Base-by-base conservation (phyloP, 2,797 vertebrate species). In the Argentina silus region DNA sequence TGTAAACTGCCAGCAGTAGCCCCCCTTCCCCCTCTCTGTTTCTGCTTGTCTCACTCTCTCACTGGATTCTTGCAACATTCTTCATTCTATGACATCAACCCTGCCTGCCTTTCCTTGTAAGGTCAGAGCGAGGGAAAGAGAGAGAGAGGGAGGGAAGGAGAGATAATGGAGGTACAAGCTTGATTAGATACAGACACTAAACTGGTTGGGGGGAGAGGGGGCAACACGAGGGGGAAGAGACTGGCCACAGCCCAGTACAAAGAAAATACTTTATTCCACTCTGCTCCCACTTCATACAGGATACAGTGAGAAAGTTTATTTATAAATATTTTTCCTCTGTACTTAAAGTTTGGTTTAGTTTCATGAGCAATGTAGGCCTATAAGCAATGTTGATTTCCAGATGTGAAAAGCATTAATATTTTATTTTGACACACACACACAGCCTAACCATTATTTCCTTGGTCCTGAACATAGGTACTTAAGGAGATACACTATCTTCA, bases 41-140 rank as follows among this genome's bases (percentile, higher is more conserved):
- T 47, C 63, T 55, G 63, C 62, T 61, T 66, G 71, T 84, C 85
- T 88, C 67, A 51, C 64, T 59, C 77, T 68, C 78, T 78, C 80
- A 48, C 77, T 83, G 92, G 85, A 94, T 93, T 94, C 93, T 92
- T 94, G 88, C 87, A 91, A 92, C 93, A 94, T 95, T 94, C 93
- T 94, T 95, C 92, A 92, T 90, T 89, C 87, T 88, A 92, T 95
- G 93, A 95, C 93, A 95, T 95, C 94, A 95, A 92, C 93, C 84
- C 91, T 82, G 88, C 90, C 81, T 92, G 90, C 92, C 89, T 95
- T 92, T 93, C 93, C 94, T 93, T 95, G 92, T 95, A 95, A 94
- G 94, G 94, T 92, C 92, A 95, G 92, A 89, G 86, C 21, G 83
- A 87, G 62, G 51, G 72, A 67, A 47, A 73, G 55, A 62, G 57